Base-by-base conservation (phyloP, 2,797 vertebrate species). In the Dendrocincla fuliginosa region DNA sequence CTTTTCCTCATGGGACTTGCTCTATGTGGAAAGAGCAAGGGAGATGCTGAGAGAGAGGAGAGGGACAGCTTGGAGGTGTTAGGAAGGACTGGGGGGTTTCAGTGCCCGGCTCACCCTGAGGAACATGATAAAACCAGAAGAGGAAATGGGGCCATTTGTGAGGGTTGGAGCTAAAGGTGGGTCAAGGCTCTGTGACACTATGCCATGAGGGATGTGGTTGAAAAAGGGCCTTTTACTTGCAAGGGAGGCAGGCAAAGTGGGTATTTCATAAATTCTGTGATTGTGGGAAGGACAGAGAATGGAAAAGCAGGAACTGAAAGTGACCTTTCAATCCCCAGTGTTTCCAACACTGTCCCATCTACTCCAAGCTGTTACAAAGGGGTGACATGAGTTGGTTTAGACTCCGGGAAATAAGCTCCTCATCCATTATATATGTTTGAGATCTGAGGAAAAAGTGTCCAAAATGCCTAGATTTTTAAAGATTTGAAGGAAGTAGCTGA, bases 151-250 rank as follows among this genome's bases (percentile, higher is more conserved):
- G 11, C 2, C 15, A 10, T 56, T 56, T 25, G 22, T 25, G 59
- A 81, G 42, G 37, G 46, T 71, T 6, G 8, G 6, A 20, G 35
- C 7, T 20, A 37, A 89, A 41, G 25, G 25, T 8, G 42, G 27
- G 64, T 35, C 2, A 2, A 49, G 39, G 19, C 27, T 10, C 50
- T 4, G 1, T 5, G 16, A 2, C 44, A 41, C 8, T 0, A 1
- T 30, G 24, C 11, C 8, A 10, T 10, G 2, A 10, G 69, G 47
- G 32, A 28, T 0, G 3, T 0, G 9, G 35, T 49, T 50, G n/a
- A 41, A 70, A 65, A 74, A 69, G 23, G 23, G 39, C 17, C 19
- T 46, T 61, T 49, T 41, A 10, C 57, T 70, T 42, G 39, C 18
- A 22, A 49, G 50, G 37, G 19, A 84, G 22, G 6, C 30, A 16